Evolutionary conservation across 2,888 invertebrate species (phyloP).

Genomic region (Diaphora mendica): DNA sequence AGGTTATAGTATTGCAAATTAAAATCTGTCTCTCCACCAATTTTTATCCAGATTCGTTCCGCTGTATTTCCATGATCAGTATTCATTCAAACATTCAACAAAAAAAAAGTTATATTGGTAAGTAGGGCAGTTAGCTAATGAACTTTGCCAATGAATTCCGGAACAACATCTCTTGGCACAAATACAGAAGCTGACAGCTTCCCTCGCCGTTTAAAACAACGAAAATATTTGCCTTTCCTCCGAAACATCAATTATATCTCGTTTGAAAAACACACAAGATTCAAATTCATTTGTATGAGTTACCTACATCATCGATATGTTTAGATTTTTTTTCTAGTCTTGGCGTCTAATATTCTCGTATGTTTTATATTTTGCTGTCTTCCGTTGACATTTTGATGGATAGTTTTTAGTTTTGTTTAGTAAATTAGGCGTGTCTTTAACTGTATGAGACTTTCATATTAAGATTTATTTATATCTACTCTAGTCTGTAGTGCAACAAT

Average conservation of each 20-base stretch:
- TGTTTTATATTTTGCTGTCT: slow-evolving; percentile 36
- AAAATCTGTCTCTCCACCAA: background rate
- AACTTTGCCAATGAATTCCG: slow-evolving; percentile 59
- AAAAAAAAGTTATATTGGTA: slow-evolving; percentile 33
- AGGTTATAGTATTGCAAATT: background rate
- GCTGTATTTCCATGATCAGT: background rate
- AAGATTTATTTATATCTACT: background rate
- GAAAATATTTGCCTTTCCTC: slow-evolving; percentile 39
- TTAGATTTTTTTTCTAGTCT: slow-evolving; percentile 36
- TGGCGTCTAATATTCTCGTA: slow-evolving; percentile 50
- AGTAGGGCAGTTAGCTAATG: slow-evolving; percentile 44
- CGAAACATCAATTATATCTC: slow-evolving; percentile 22
- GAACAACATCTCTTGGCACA: slow-evolving; percentile 64
- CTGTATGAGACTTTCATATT: background rate
- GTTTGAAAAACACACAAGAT: slow-evolving; percentile 29
- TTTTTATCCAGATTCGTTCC: background rate
- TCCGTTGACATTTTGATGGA: slow-evolving; percentile 50
- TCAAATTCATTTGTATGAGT: slow-evolving; percentile 32
- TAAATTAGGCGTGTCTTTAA: slow-evolving; percentile 4
- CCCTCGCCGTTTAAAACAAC: slow-evolving; percentile 44
- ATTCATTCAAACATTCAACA: slow-evolving; percentile 16
- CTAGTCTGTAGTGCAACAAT: too few species aligned
- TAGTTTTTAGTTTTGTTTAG: slow-evolving; percentile 28
- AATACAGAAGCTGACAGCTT: slow-evolving; percentile 63
- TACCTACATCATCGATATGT: slow-evolving; percentile 45